Evolutionary conservation across 2,797 vertebrate genomes (phyloP), one percentile per base, ranked within the genome.

Genomic region (Prionace glauca): DNA sequence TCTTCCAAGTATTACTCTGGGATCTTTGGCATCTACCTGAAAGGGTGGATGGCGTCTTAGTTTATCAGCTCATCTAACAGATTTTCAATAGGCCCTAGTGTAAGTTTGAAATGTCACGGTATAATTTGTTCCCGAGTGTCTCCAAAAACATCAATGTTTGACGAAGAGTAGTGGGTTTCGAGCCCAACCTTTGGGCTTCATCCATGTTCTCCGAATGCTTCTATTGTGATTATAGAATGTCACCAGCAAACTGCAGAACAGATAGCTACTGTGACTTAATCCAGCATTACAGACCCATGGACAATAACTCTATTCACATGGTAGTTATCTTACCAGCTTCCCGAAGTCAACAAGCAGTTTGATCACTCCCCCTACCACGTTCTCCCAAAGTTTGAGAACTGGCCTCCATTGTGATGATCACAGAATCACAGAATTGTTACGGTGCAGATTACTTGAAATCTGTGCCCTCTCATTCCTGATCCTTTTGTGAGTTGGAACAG

Each of bases 241-340:
- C 88, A 91, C 88, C 29, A 91, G 14, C 88, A 91, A 91, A 91
- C 29, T 71, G 45, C 22, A 94, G 69, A 94, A 94, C 93, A 94
- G 24, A 29, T 41, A 74, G 93, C 1, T 24, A 72, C 93, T 74
- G 93, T 94, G 93, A 94, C 41, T 74, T 29, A 71, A 56, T 50
- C n/a, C 69, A 32, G 93, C 71, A 72, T 26, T 16, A 50, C 93
- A 94, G 36, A 32, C 93, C 56, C 20, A 22, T n/a, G 69, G 69
- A 74, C 36, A 94, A 45, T 50, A 26, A 24, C 69, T 50, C 22
- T 69, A 72, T 71, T 72, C 41, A 45, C 41, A 50, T 74, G 93
- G 45, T 41, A 50, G 29, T 74, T 74, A 50, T 56, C 69, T 94
- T 45, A 94, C 65, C 36, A 16, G 67, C 72, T 67, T 71, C 32